These are phyloP conservation scores for Phaonia tiefii DNA, from an alignment of 2,888 invertebrate species.

Conservation along the genomic window DNA sequence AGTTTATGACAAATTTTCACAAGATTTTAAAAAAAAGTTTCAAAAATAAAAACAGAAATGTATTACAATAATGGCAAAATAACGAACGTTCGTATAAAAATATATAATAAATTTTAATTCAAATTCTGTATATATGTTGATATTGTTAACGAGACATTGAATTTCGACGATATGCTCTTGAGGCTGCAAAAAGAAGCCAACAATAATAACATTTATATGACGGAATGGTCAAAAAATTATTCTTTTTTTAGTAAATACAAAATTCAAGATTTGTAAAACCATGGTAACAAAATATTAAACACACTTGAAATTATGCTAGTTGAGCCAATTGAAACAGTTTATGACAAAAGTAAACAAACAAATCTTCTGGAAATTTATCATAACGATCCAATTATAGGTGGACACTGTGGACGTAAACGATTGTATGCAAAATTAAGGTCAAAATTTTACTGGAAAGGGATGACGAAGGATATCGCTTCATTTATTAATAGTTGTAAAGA, in stretches of 20 bases:
- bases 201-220: too few relatives aligned
- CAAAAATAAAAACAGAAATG: too few relatives aligned
- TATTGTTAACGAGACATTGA: neutral
- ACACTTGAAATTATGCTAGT: neutral
- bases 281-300: neutral
- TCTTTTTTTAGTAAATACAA: neutral
- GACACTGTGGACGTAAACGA: too few relatives aligned
- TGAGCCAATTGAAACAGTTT: neutral
- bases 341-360: neutral
- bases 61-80: neutral
- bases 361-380: neutral
- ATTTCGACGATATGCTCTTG: neutral
- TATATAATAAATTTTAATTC: neutral
- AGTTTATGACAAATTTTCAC: too few relatives aligned
- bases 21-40: too few relatives aligned
- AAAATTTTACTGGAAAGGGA: neutral
- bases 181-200: too few relatives aligned
- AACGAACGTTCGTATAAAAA: neutral
- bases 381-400: neutral
- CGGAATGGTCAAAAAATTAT: neutral
- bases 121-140: neutral
- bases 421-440: neutral
- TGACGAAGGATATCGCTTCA: conserved; percentile 1
- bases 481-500: neutral
- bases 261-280: neutral